A percentile compares a stretch with the other conserved stretches of the same genome.
Evolutionary conservation across 2,888 invertebrate species (phyloP).

Genomic region (Mechanitis messenoides): DNA sequence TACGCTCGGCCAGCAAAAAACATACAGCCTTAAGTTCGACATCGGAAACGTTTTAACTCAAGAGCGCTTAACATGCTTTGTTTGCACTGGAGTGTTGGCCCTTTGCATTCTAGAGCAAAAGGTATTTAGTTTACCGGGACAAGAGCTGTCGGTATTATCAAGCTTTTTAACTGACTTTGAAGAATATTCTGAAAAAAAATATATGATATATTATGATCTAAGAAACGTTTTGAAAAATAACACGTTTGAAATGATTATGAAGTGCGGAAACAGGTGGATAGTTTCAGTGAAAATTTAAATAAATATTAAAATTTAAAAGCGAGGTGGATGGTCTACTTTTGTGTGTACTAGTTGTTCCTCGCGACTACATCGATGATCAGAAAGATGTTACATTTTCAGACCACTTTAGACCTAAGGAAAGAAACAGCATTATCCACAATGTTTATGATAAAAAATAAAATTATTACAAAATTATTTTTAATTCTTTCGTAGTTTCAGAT

Average conservation of each 20-base stretch:
- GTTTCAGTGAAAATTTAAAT: constrained; percentile 34
- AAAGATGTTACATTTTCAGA: too few relatives aligned
- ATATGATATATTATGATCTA: too few relatives aligned
- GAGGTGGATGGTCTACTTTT: not conserved
- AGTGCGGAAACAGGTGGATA: constrained; percentile 33
- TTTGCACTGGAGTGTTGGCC: constrained; percentile 51
- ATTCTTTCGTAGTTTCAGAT: too few relatives aligned
- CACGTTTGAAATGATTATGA: constrained; percentile 25
- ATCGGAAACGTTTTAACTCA: constrained; percentile 67
- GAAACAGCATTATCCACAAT: too few relatives aligned
- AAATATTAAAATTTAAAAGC: constrained; percentile 26
- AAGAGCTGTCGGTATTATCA: constrained; percentile 37
- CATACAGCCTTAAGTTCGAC: constrained; percentile 40
- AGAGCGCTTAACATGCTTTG: constrained; percentile 45
- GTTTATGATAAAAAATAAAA: too few relatives aligned
- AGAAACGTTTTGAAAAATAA: not conserved
- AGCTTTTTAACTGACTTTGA: constrained; percentile 7
- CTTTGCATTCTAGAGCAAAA: constrained; percentile 44
- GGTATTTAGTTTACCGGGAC: constrained; percentile 42
- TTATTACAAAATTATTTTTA: too few relatives aligned
- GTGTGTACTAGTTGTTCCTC: not conserved
- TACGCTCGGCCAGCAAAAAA: constrained; percentile 40
- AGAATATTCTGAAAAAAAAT: too few relatives aligned
- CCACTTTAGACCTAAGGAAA: too few relatives aligned
- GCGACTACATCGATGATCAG: too few relatives aligned